phyloP scores from a whole-genome alignment of 1,140 invertebrate genomes.

The Drosophila orena region DNA sequence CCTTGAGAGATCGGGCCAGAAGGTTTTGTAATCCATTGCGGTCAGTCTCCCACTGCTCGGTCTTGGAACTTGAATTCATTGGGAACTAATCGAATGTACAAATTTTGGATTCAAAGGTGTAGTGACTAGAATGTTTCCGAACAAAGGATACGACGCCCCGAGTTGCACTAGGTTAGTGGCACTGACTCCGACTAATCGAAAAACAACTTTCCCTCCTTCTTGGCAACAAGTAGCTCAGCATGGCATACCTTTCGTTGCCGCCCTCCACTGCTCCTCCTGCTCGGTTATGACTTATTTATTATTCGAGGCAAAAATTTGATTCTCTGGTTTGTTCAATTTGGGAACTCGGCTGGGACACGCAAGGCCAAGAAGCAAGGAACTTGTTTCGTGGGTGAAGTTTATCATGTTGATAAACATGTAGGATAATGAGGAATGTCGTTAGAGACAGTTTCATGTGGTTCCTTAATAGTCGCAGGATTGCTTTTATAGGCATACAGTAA shows the following conservation, averaged over 20 bases:
- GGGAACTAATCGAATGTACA: not conserved
- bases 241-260: not conserved
- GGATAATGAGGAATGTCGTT: slow-evolving; percentile 71
- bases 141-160: slow-evolving; percentile 9
- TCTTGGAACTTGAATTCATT: slow-evolving; percentile 4
- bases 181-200: slow-evolving; percentile 32
- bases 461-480: slow-evolving; percentile 54
- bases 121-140: not conserved
- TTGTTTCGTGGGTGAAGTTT: slow-evolving; percentile 45
- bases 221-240: slow-evolving; percentile 31
- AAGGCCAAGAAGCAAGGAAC: slow-evolving; percentile 40
- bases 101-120: not conserved
- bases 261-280: not conserved
- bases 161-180: slow-evolving; percentile 48
- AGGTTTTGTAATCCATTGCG: slow-evolving; percentile 80
- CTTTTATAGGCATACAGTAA: slow-evolving; percentile 37
- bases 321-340: slow-evolving; percentile 51
- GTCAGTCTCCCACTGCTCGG: slow-evolving; percentile 40
- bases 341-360: slow-evolving; percentile 62
- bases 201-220: slow-evolving; percentile 31
- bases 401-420: slow-evolving; percentile 55
- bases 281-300: slow-evolving; percentile 77
- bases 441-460: slow-evolving; percentile 72
- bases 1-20: slow-evolving; percentile 84
- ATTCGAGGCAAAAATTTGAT: slow-evolving; percentile 53